Conservation (phyloP, 2,888 invertebrate genomes). For the Perizoma affinitatum region DNA sequence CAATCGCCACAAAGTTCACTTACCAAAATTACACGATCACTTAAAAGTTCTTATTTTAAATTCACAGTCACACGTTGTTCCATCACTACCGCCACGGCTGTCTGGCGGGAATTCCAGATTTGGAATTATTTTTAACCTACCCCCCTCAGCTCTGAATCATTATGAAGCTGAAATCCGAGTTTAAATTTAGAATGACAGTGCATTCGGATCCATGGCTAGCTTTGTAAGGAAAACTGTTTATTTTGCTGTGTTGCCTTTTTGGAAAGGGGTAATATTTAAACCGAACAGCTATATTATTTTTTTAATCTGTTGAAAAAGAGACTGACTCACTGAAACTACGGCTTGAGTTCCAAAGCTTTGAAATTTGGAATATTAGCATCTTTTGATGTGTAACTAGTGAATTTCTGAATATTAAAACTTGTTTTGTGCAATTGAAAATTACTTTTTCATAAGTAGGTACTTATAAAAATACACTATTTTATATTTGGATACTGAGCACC, state of each 20-base stretch:
- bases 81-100: constrained; percentile 52
- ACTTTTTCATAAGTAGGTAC: too few relatives aligned
- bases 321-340: too few relatives aligned
- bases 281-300: too few relatives aligned
- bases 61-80: constrained; percentile 22
- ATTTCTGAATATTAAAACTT: too few relatives aligned
- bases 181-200: constrained; percentile 39
- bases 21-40: constrained; percentile 25
- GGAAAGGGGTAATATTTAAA: too few relatives aligned
- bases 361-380: too few relatives aligned
- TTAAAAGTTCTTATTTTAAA: constrained; percentile 27
- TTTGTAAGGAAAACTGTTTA: constrained; percentile 12
- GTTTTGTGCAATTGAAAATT: too few relatives aligned
- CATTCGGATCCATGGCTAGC: constrained; percentile 20
- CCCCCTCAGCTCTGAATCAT: constrained; percentile 66
- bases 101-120: constrained; percentile 48
- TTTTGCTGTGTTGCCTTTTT: constrained; percentile 6
- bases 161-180: constrained; percentile 32
- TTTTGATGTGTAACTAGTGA: too few relatives aligned
- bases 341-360: too few relatives aligned
- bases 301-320: too few relatives aligned
- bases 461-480: too few relatives aligned
- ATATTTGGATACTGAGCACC: too few relatives aligned
- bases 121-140: constrained; percentile 71
- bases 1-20: constrained; percentile 3